Percentiles rank a stretch among this genome's conserved stretches.
Evolutionary conservation across 2,888 invertebrate genomes (phyloP).

Genomic region (Heteropelma amictum): DNA sequence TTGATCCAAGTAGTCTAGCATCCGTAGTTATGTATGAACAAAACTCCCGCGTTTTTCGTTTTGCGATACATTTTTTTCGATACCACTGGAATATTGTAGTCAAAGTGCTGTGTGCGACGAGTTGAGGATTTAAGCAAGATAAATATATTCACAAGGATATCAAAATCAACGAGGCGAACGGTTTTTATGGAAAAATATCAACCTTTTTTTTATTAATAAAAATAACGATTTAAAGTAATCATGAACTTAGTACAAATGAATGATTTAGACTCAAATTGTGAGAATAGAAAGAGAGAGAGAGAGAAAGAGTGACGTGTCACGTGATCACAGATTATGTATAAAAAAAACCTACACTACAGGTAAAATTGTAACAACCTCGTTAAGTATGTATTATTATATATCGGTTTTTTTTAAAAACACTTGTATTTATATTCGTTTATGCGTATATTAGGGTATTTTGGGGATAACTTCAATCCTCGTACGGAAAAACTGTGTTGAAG

Average conservation of each 20-base stretch:
- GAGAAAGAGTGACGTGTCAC: constrained; percentile 58
- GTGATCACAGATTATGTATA: constrained; percentile 69
- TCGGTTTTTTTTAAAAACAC: constrained; percentile 10
- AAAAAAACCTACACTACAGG: constrained; percentile 59
- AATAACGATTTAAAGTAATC: constrained; percentile 73
- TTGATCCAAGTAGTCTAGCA: background rate
- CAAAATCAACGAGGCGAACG: constrained; percentile 43
- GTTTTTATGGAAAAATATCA: constrained; percentile 72
- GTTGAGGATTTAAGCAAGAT: background rate
- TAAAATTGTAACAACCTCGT: constrained; percentile 36
- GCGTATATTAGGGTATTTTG: background rate
- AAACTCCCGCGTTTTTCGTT: background rate
- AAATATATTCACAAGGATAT: constrained; percentile 19
- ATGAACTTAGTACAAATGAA: constrained; percentile 70
- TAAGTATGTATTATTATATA: background rate
- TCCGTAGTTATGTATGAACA: background rate
- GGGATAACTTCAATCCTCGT: background rate
- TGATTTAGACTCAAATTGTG: constrained; percentile 58
- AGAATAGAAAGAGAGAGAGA: background rate
- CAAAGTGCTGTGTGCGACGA: background rate
- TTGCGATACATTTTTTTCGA: background rate
- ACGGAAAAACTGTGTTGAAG: too few species aligned
- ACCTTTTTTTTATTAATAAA: constrained; percentile 71
- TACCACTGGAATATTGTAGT: too few species aligned
- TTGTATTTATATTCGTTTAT: background rate